phyloP scores from a whole-genome alignment of 92 coral and sea anemone genomes.

The Paragorgia papillata region DNA sequence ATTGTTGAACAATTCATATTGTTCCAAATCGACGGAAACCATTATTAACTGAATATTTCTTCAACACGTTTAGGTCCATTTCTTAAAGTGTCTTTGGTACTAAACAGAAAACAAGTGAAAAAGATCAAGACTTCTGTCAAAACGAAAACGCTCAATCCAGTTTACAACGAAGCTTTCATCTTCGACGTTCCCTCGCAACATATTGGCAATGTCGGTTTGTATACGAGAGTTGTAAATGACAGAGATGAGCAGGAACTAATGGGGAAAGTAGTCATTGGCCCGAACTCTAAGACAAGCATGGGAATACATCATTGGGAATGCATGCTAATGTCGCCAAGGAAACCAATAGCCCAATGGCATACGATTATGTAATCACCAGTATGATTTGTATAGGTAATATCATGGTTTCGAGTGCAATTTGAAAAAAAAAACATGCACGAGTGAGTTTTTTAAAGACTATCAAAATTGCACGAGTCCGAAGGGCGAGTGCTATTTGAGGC shows the following conservation, averaged over 20 bases:
- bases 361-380: background rate
- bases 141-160: slow-evolving; percentile 75
- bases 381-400: no score
- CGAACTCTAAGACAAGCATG: slow-evolving; percentile 80
- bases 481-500: no score
- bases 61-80: slow-evolving; percentile 67
- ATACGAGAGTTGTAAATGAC: slow-evolving; percentile 81
- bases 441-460: no score
- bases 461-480: no score
- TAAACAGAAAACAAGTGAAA: slow-evolving; percentile 89
- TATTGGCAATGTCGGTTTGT: slow-evolving; percentile 89
- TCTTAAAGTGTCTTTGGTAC: slow-evolving; percentile 88
- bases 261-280: slow-evolving; percentile 88
- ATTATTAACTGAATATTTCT: no score
- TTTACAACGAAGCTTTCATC: slow-evolving; percentile 97
- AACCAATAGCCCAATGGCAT: slow-evolving; percentile 99
- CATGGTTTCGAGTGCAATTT: no score
- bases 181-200: slow-evolving; percentile 95
- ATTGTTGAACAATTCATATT: no score
- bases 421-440: no score
- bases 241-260: slow-evolving; percentile 54
- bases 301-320: slow-evolving; percentile 99
- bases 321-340: slow-evolving; percentile 96
- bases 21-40: no score
- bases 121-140: slow-evolving; percentile 92